These are phyloP conservation scores for Alouatta palliata DNA, from an alignment of 2,113 vertebrate species.

Conservation along the genomic window DNA sequence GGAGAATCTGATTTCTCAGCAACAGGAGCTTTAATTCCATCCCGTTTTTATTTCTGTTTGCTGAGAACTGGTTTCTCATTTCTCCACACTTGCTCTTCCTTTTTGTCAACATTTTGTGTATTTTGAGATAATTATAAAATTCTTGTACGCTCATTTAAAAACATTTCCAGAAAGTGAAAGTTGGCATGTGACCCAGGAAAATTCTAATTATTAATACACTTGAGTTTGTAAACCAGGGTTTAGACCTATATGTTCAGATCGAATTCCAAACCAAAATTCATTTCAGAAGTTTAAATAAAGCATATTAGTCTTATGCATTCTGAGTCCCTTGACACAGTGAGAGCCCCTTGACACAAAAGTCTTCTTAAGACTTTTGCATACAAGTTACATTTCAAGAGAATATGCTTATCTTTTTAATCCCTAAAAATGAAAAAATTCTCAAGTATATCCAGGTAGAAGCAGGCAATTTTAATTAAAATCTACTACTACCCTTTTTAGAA, in stretches of 20 bases:
- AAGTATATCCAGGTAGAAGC: not conserved
- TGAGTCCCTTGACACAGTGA: not conserved
- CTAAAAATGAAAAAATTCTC: slow-evolving; percentile 42
- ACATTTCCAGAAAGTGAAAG: not conserved
- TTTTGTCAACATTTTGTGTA: slow-evolving; percentile 24
- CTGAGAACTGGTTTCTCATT: not conserved
- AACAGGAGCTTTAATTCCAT: not conserved
- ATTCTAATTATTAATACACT: not conserved
- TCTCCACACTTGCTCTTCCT: not conserved
- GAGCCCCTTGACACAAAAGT: not conserved
- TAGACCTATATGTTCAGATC: not conserved
- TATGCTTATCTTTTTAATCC: not conserved
- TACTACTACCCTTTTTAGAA: not conserved
- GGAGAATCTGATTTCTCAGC: not conserved
- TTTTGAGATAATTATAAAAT: slow-evolving; percentile 13
- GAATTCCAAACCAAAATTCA: slow-evolving; percentile 45
- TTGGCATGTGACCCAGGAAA: not conserved
- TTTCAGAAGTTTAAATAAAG: slow-evolving; percentile 35
- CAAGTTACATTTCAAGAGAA: slow-evolving; percentile 35
- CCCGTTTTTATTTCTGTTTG: not conserved
- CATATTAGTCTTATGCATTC: not conserved
- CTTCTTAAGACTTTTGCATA: not conserved
- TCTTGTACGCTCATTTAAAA: not conserved
- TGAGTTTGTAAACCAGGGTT: not conserved
- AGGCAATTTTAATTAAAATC: slow-evolving; percentile 1